Evolutionary conservation across 2,888 invertebrate species (phyloP).

Genomic region (Geotrupes spiniger): DNA sequence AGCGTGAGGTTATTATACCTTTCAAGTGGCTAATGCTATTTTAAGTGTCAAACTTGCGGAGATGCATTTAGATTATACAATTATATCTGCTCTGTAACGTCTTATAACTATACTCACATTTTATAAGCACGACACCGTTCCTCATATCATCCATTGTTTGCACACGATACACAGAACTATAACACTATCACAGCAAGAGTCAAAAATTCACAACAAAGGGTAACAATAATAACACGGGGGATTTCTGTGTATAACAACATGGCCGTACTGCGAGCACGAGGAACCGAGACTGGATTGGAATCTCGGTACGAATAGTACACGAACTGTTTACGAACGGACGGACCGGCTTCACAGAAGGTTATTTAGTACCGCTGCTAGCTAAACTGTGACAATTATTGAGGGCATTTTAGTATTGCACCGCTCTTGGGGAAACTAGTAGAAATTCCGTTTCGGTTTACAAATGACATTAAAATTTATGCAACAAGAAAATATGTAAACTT

Average conservation of each 20-base stretch:
- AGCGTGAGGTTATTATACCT: slow-evolving; percentile 16
- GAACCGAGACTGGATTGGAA: slow-evolving; percentile 27
- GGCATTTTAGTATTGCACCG: slow-evolving; percentile 4
- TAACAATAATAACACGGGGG: slow-evolving; percentile 25
- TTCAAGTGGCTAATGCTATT: slow-evolving; percentile 2
- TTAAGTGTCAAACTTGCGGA: slow-evolving; percentile 6
- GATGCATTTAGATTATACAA: too few relatives aligned
- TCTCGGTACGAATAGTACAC: slow-evolving; percentile 17
- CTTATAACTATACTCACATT: slow-evolving; percentile 58
- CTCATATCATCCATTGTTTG: slow-evolving; percentile 67
- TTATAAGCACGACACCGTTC: slow-evolving; percentile 70
- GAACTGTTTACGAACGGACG: slow-evolving; percentile 15
- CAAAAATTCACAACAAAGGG: slow-evolving; percentile 27
- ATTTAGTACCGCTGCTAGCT: slow-evolving; percentile 8
- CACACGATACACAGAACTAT: slow-evolving; percentile 35
- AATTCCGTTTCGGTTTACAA: slow-evolving; percentile 2
- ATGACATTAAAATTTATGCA: slow-evolving; percentile 2
- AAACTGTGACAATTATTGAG: slow-evolving; percentile 6
- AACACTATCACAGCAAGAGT: slow-evolving; percentile 22
- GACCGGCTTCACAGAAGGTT: slow-evolving; percentile 6
- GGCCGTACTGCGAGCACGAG: slow-evolving; percentile 28
- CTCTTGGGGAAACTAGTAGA: slow-evolving; percentile 6
- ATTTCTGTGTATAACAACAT: slow-evolving; percentile 26
- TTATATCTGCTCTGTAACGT: slow-evolving; percentile 2
- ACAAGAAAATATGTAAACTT: slow-evolving; percentile 2